Percentiles rank a stretch among this genome's conserved stretches.
Conservation (phyloP, 2,113 vertebrate genomes). For the Micronisus gabar region DNA sequence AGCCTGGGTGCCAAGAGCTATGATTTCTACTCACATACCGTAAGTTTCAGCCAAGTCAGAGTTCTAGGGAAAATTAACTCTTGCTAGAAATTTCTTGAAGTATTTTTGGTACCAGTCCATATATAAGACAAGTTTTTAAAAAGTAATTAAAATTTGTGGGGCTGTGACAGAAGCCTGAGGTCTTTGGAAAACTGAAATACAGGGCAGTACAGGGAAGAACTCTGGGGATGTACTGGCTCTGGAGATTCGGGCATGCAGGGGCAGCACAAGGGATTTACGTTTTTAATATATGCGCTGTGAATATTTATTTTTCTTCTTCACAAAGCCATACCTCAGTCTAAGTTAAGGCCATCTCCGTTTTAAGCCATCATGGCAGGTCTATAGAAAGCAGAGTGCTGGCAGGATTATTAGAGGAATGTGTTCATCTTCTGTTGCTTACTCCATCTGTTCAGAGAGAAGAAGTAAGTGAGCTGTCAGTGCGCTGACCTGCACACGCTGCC, state of each 20-base stretch:
- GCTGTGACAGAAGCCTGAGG: neutral
- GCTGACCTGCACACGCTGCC: neutral
- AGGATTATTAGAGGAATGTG: neutral
- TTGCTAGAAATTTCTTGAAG: neutral
- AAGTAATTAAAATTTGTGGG: neutral
- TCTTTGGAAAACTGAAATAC: neutral
- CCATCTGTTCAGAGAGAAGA: neutral
- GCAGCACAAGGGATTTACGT: neutral
- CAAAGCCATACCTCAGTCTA: neutral
- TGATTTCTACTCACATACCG: neutral
- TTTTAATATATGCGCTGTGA: neutral
- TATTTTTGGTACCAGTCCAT: neutral
- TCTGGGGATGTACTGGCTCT: neutral
- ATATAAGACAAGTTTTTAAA: neutral
- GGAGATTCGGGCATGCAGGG: neutral
- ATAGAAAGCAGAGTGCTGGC: neutral
- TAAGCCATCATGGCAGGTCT: neutral
- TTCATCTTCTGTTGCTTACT: neutral
- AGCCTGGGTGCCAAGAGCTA: neutral
- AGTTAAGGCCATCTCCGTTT: neutral
- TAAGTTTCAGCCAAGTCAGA: constrained; percentile 5
- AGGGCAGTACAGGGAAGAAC: neutral
- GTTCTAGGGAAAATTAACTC: constrained; percentile 21
- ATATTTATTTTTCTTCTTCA: neutral
- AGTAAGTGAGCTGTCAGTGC: neutral